Evolutionary conservation across 1,140 invertebrate species (phyloP).

Genomic region (Drosophila arizonae): DNA sequence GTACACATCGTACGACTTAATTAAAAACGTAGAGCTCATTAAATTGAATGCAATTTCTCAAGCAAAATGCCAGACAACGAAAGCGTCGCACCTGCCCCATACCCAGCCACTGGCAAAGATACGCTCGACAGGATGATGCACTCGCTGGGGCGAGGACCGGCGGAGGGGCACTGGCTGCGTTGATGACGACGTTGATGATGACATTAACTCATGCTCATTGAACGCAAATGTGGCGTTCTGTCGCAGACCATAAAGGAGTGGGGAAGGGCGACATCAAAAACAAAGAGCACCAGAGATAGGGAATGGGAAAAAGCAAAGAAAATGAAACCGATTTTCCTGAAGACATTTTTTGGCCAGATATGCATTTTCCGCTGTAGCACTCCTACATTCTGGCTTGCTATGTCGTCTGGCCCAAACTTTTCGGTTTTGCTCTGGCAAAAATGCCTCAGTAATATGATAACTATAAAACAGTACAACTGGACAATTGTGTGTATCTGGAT

Average conservation of each 20-base stretch:
- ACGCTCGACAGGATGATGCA: slow-evolving; percentile 33
- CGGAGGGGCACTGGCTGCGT: background rate
- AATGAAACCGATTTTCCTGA: slow-evolving; percentile 20
- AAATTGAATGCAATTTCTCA: slow-evolving; percentile 61
- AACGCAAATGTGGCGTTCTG: slow-evolving; percentile 79
- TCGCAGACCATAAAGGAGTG: slow-evolving; percentile 64
- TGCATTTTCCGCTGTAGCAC: slow-evolving; percentile 31
- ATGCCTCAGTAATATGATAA: slow-evolving; percentile 51
- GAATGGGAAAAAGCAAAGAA: slow-evolving; percentile 13
- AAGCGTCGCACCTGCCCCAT: slow-evolving; percentile 43
- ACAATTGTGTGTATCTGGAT: too few relatives aligned
- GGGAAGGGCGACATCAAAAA: slow-evolving; percentile 21
- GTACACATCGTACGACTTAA: slow-evolving; percentile 53
- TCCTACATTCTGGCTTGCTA: background rate
- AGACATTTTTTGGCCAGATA: slow-evolving; percentile 31
- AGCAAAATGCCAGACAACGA: slow-evolving; percentile 58
- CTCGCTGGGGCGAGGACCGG: slow-evolving; percentile 4
- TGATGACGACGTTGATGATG: slow-evolving; percentile 69
- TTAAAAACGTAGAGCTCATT: slow-evolving; percentile 68
- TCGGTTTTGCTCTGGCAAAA: slow-evolving; percentile 23
- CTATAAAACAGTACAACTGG: background rate
- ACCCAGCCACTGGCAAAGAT: slow-evolving; percentile 35
- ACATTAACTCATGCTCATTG: slow-evolving; percentile 80
- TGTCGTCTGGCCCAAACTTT: slow-evolving; percentile 33
- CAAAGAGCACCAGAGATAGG: slow-evolving; percentile 25